These are phyloP conservation scores for Noctilio leporinus DNA, from an alignment of 2,113 vertebrate species.

Conservation along the genomic window DNA sequence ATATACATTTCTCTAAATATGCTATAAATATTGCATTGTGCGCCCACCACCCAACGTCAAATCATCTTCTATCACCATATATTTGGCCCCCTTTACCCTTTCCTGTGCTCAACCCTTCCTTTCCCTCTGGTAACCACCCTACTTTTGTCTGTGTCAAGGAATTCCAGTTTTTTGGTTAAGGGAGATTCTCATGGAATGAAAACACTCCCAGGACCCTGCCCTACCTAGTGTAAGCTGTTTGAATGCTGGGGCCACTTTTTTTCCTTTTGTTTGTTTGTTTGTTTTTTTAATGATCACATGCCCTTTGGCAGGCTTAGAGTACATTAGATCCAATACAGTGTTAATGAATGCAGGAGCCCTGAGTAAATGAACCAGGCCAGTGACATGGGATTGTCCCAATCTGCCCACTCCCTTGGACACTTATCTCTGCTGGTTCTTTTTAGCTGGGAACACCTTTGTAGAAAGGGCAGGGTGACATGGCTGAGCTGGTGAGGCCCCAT, in stretches of 20 bases:
- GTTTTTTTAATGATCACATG: not conserved
- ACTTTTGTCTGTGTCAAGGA: not conserved
- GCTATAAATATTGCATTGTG: not conserved
- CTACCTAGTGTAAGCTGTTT: not conserved
- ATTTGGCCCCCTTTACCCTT: not conserved
- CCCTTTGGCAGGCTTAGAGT: not conserved
- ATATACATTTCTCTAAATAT: not conserved
- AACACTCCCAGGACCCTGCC: not conserved
- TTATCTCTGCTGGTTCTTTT: not conserved
- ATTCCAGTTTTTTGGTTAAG: not conserved
- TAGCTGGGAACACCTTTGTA: not conserved
- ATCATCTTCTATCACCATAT: not conserved
- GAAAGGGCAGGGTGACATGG: not conserved
- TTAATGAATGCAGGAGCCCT: not conserved
- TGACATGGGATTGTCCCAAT: not conserved
- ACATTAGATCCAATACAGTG: not conserved
- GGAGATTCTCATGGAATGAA: not conserved
- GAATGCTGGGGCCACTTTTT: not conserved
- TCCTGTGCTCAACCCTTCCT: not conserved
- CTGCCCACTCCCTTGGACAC: not conserved
- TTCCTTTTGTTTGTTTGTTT: too few species aligned
- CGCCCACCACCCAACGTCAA: not conserved
- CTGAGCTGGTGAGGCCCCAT: not conserved
- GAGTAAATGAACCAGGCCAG: not conserved
- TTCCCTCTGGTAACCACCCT: not conserved